These are phyloP conservation scores for Chymomyza fuscimana DNA, from an alignment of 2,888 invertebrate species.

Conservation along the genomic window DNA sequence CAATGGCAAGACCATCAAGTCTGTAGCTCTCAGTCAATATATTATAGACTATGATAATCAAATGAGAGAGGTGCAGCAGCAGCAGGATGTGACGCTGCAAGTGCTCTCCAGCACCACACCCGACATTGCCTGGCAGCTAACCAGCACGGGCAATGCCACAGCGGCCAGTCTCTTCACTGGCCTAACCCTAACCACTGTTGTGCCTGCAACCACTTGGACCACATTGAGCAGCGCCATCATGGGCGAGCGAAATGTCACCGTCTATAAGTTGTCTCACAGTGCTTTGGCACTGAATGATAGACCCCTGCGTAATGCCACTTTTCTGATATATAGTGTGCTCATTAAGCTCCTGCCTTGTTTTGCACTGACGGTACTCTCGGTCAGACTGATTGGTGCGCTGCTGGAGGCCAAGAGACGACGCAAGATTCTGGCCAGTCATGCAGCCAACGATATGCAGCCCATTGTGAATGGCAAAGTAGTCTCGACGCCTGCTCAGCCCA, in stretches of 20 bases:
- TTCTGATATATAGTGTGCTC: conserved; percentile 95
- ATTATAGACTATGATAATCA: conserved; percentile 69
- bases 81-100: conserved; percentile 58
- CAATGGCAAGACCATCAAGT: conserved; percentile 70
- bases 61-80: conserved; percentile 10
- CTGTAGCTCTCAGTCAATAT: conserved; percentile 63
- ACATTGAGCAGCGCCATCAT: conserved; percentile 9
- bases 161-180: conserved; percentile 27
- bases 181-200: conserved; percentile 27
- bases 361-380: conserved; percentile 90
- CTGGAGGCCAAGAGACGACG: conserved; percentile 89
- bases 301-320: conserved; percentile 86
- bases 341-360: conserved; percentile 95
- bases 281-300: conserved; percentile 83
- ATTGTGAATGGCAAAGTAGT: conserved; percentile 78
- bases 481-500: conserved; percentile 54
- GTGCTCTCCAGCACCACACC: conserved; percentile 67
- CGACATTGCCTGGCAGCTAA: conserved; percentile 48
- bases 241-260: conserved; percentile 82
- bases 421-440: conserved; percentile 82
- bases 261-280: conserved; percentile 86
- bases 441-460: conserved; percentile 80
- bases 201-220: conserved; percentile 24
- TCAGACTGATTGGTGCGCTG: conserved; percentile 88
- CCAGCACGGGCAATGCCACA: conserved; percentile 34